Evolutionary conservation across 1,140 invertebrate species (phyloP), one percentile per base, ranked within the genome.

Genomic region (Drosophila funebris): DNA sequence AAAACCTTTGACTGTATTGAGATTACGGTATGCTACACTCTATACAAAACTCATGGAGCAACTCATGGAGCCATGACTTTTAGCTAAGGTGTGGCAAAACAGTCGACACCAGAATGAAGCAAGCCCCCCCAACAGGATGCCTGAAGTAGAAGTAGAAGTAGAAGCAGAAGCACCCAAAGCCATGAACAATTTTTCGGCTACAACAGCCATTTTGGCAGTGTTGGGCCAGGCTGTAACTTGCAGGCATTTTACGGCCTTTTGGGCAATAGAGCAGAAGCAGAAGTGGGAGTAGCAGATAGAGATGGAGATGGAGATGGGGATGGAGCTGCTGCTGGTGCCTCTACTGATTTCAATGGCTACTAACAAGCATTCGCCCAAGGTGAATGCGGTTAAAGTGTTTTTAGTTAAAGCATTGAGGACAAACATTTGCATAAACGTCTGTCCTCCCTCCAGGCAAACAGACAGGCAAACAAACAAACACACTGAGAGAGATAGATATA

Each of bases 361-460:
- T 87, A 85, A 85, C 82, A 82, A 88, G 82, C 82, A 85, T 67
- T 52, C 56, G 82, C 74, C 81, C 82, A 85, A 87, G 82, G 82
- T 85, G 83, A 85, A 88, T 85, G 83, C 60, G 82, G 82, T 87
- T 87, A 85, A 85, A 85, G 83, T 88, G 83, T 87, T 85, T 85
- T 85, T 61, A 76, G 83, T 85, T 87, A 87, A 87, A 81, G 78
- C 78, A 76, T 36, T 73, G 77, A 58, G 78, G 76, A 68, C 81
- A 74, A 77, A 77, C 69, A 88, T 88, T 88, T 88, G 83, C 83
- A 87, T 87, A 83, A 87, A 83, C 72, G 71, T 63, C 46, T 24
- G 73, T 56, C 22, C n/a, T 31, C 27, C 27, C 46, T 13, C 5
- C 70, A 60, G 78, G 57, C 76, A 73, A 43, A 39, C 62, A 56